Base-by-base conservation (phyloP, 2,113 vertebrate species). In the Phoxinus phoxinus region DNA sequence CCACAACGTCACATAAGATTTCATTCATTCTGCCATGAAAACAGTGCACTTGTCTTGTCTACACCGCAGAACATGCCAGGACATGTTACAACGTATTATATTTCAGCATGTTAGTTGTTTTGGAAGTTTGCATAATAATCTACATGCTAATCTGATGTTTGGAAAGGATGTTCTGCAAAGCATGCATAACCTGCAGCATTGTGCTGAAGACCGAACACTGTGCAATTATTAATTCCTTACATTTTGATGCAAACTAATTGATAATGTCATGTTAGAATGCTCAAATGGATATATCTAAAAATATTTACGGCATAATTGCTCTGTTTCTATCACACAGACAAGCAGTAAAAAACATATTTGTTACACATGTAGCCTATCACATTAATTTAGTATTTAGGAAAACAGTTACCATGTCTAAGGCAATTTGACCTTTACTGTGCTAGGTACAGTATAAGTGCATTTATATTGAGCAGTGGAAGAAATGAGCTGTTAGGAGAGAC, bases 11-110 rank as follows among this genome's bases (percentile, higher is more conserved):
- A 69, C 74, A 63, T 81, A 76, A 82, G 4, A 85, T 44, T 67
- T 9, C 19, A 56, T 85, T 87, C 46, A 85, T 77, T 37, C 61
- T 59, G 19, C 59, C 27, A 27, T 51, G 17, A 41, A 59, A 80
- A 76, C 67, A 41, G 35, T 46, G 32, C 41, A 21, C 72, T 77
- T n/a, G 61, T 59, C 72, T 77, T n/a, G 61, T 59, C 73, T 61
- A 75, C 63, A 81, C 67, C 71, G 15, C 53, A 65, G 32, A 84
- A 84, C 84, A 81, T 75, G 87, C n/a, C 15, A 30, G 71, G 87
- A 56, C 87, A 86, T 72, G 84, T 88, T 75, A 41, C 23, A 81
- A 79, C 83, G 83, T 51, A 79, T 77, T 77, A 17, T 23, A 48
- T 56, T 83, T 41, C 21, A 73, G 8, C 3, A 27, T 74, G 37